Percentiles rank a stretch among this genome's conserved stretches.
Conservation (phyloP, 2,797 vertebrate species). For the Xiphorhynchus erythropygius region DNA sequence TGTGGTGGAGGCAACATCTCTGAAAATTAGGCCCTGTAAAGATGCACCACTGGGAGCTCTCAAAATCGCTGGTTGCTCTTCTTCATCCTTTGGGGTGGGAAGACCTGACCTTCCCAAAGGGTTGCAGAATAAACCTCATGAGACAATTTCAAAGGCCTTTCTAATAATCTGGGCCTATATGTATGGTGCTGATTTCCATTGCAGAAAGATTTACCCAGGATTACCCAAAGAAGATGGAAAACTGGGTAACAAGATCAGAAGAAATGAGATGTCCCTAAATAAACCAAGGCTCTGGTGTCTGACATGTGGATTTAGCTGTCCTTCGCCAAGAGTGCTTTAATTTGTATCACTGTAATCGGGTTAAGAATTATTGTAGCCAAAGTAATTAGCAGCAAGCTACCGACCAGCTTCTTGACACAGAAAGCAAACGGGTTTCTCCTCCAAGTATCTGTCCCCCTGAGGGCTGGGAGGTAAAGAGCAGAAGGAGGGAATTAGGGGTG, state of each 20-base stretch:
- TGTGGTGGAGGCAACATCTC: neutral
- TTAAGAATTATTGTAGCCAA: conserved; percentile 73
- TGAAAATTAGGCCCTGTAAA: neutral
- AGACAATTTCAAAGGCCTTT: conserved; percentile 42
- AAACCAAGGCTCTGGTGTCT: conserved; percentile 61
- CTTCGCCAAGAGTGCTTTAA: conserved; percentile 63
- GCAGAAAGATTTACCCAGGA: conserved; percentile 59
- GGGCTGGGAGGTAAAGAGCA: conserved; percentile 62
- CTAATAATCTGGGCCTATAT: conserved; percentile 17
- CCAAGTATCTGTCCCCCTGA: conserved; percentile 55
- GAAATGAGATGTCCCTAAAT: conserved; percentile 65
- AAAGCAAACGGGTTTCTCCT: conserved; percentile 62
- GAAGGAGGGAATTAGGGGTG: conserved; percentile 68
- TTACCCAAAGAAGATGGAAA: conserved; percentile 64
- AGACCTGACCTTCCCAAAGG: neutral
- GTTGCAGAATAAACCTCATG: neutral
- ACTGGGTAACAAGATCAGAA: conserved; percentile 67
- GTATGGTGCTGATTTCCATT: conserved; percentile 28
- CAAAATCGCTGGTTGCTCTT: neutral
- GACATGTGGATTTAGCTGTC: conserved; percentile 68
- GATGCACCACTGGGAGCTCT: neutral
- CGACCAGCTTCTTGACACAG: conserved; percentile 69
- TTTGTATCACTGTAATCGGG: conserved; percentile 73
- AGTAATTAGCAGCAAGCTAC: conserved; percentile 74
- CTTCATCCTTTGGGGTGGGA: neutral